Conservation (phyloP, 2,888 invertebrate species). For the Xanthia togata region DNA sequence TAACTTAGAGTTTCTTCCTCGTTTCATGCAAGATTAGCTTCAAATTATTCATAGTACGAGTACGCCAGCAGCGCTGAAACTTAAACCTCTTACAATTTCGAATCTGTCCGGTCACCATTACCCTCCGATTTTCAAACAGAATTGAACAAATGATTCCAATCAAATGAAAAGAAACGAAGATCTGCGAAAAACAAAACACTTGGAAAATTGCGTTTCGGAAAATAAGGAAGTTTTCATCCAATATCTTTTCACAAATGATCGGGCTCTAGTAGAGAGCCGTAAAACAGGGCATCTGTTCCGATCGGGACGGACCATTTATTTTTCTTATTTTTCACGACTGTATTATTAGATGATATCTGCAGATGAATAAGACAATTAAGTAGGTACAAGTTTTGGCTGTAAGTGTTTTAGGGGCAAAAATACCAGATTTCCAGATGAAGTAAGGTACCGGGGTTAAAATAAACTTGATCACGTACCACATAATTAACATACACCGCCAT, state of each 20-base stretch:
- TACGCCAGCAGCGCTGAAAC: slow-evolving; percentile 26
- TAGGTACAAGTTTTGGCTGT: not conserved
- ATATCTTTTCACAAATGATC: slow-evolving; percentile 62
- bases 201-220: slow-evolving; percentile 58
- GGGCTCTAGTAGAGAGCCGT: slow-evolving; percentile 37
- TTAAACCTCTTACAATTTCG: slow-evolving; percentile 32
- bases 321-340: slow-evolving; percentile 43
- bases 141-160: slow-evolving; percentile 54
- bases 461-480: not conserved
- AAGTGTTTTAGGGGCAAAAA: not conserved
- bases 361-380: slow-evolving; percentile 1
- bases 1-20: slow-evolving; percentile 34
- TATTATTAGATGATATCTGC: slow-evolving; percentile 27
- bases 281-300: slow-evolving; percentile 60
- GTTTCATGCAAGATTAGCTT: slow-evolving; percentile 57
- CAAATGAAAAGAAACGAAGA: slow-evolving; percentile 38
- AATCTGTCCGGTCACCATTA: slow-evolving; percentile 28
- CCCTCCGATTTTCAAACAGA: slow-evolving; percentile 42
- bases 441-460: not conserved
- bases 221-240: slow-evolving; percentile 58
- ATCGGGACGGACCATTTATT: slow-evolving; percentile 36
- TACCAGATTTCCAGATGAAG: not conserved
- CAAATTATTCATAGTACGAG: slow-evolving; percentile 46
- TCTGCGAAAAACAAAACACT: slow-evolving; percentile 60
- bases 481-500: not conserved